Base-by-base conservation (phyloP, 64 coral and sea anemone species). In the Pachyseris speciosa region DNA sequence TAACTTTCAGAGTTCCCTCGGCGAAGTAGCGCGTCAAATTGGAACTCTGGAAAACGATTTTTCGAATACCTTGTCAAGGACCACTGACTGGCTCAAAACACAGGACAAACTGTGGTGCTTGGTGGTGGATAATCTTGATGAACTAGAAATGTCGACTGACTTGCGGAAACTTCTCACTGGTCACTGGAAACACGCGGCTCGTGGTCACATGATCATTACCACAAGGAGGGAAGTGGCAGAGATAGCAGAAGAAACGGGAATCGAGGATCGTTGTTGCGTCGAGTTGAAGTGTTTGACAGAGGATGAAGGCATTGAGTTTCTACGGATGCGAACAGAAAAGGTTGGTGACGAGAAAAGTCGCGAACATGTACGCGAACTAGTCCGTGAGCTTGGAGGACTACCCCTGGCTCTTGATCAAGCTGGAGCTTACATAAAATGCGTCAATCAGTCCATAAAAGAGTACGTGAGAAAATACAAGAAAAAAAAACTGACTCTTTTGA, bases 381-480 rank as follows among this genome's bases (percentile, higher is more conserved):
- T 80, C 9, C 11, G 10, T 70, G 84, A 94, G 38, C 75, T 94
- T 50, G 92, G 92, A 60, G 75, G 85, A 58, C 92, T 94, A 65
- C 92, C 92, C 12, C 47, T 94, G 72, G 92, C 92, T 24, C 67
- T 94, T 20, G 92, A 94, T 64, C 92, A 94, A 73, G 86, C 93
- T 37, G 93, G 78, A 27, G 93, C 93, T 13, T 94, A 89, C 37
- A 74, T 85, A 4, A 5, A 72, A 9, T 88, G 71, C 19, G 69
- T 85, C 15, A 55, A 2, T 16, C 74, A 64, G 4, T 37, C 81
- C 4, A 87, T 96, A 48, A 36, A 68, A 38, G 27, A 83, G 7
- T 96, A 96, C 2, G 11, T 96, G 27, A 64, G 75, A 13, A 36
- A 96, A 41, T 92, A 91, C 59, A 88, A 64, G 34, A 57, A 88